phyloP scores from a whole-genome alignment of 2,888 invertebrate species.

The Parnassius smintheus region DNA sequence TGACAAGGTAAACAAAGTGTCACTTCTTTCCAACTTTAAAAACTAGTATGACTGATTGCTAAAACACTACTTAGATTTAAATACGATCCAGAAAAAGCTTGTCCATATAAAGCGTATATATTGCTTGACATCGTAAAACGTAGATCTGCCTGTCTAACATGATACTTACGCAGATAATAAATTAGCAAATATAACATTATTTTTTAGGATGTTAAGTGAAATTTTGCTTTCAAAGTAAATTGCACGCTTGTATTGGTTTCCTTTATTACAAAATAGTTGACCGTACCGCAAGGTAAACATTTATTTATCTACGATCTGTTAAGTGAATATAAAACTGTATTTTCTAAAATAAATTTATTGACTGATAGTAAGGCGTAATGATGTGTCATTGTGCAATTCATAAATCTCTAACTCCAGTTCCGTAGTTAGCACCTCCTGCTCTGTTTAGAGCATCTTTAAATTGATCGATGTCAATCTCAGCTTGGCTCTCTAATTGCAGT shows the following conservation, averaged over 20 bases:
- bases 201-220: slow-evolving; percentile 1
- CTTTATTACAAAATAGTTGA: slow-evolving; percentile 5
- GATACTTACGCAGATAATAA: slow-evolving; percentile 12
- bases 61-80: slow-evolving; percentile 29
- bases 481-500: slow-evolving; percentile 84
- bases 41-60: slow-evolving; percentile 22
- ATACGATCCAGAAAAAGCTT: slow-evolving; percentile 22
- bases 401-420: slow-evolving; percentile 86
- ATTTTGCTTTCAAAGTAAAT: slow-evolving; percentile 18
- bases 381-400: slow-evolving; percentile 58
- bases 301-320: slow-evolving; percentile 7
- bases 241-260: slow-evolving; percentile 16
- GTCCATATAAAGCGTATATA: slow-evolving; percentile 4
- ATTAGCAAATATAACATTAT: slow-evolving; percentile 3
- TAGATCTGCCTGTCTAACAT: neutral
- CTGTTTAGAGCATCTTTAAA: slow-evolving; percentile 85
- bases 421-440: slow-evolving; percentile 91
- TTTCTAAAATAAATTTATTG: slow-evolving; percentile 37
- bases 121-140: slow-evolving; percentile 3
- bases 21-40: slow-evolving; percentile 8
- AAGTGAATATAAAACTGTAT: slow-evolving; percentile 24
- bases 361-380: slow-evolving; percentile 41
- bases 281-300: neutral
- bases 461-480: slow-evolving; percentile 86
- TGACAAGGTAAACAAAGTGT: slow-evolving; percentile 33